These are phyloP conservation scores for Disparrhopalites patrizii DNA, from an alignment of 2,888 invertebrate species.

Conservation along the genomic window DNA sequence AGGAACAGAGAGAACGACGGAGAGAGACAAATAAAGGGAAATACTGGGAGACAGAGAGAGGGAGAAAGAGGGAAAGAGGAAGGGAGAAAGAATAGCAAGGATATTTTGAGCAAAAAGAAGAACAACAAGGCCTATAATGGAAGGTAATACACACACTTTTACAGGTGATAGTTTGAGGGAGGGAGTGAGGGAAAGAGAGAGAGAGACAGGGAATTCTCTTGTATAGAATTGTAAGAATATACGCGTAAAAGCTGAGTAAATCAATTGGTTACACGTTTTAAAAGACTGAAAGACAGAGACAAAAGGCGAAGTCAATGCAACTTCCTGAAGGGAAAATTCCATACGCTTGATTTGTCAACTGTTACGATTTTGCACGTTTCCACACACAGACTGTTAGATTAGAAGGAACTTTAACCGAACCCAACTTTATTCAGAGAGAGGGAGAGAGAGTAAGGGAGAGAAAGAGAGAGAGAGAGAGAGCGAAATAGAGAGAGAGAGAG, in stretches of 20 bases:
- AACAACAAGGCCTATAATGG: background rate
- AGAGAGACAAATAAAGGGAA: no score
- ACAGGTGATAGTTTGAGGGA: background rate
- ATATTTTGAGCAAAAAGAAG: background rate
- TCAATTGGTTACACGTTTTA: conserved; percentile 28
- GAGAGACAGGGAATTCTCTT: conserved; percentile 2
- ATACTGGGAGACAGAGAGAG: background rate
- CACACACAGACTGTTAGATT: conserved; percentile 11
- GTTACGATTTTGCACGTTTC: conserved; percentile 25
- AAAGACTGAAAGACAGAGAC: conserved; percentile 28
- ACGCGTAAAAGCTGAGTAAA: conserved; percentile 25
- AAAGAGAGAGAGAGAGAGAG: no score
- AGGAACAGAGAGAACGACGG: no score
- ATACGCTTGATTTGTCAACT: conserved; percentile 30
- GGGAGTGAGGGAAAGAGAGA: no score
- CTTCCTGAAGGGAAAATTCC: conserved; percentile 28
- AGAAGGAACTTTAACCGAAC: conserved; percentile 9
- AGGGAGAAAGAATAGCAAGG: background rate
- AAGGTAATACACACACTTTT: background rate
- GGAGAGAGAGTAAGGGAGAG: no score
- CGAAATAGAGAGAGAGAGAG: no score
- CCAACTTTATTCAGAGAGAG: no score
- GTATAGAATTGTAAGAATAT: conserved; percentile 11
- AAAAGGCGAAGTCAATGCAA: conserved; percentile 28
- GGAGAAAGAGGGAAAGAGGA: background rate